Evolutionary conservation across 1,140 invertebrate genomes (phyloP).

Genomic region (Solenopsis invicta): DNA sequence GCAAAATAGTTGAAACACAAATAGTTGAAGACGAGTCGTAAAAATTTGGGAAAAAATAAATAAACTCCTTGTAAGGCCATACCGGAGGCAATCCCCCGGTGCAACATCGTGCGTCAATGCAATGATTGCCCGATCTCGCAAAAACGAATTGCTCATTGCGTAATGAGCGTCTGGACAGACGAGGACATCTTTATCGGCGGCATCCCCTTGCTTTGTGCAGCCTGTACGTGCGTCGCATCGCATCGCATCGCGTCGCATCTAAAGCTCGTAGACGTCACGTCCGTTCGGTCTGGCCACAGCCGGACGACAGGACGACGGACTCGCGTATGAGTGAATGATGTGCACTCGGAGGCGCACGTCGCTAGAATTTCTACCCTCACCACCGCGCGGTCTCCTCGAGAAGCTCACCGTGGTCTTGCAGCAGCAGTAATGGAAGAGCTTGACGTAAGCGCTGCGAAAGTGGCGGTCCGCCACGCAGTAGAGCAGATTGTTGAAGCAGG

Average conservation of each 20-base stretch:
- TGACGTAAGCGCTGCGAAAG: slow-evolving; percentile 92
- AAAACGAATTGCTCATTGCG: background rate
- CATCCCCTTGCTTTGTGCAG: background rate
- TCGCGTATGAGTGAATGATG: slow-evolving; percentile 92
- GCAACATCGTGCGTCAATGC: background rate
- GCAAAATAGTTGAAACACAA: slow-evolving; percentile 19
- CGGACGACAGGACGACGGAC: slow-evolving; percentile 86
- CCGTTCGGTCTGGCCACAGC: slow-evolving; percentile 84
- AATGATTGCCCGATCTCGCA: slow-evolving; percentile 2
- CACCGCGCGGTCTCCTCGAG: slow-evolving; percentile 88
- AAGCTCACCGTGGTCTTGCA: slow-evolving; percentile 93
- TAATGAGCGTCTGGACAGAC: background rate
- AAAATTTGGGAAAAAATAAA: background rate
- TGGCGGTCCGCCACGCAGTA: slow-evolving; percentile 90
- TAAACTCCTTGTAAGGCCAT: slow-evolving; percentile 14
- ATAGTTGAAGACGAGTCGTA: background rate
- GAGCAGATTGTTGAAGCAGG: slow-evolving; percentile 90
- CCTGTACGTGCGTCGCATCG: slow-evolving; percentile 8
- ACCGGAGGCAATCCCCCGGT: background rate
- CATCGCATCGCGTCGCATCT: slow-evolving; percentile 63
- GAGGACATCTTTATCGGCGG: slow-evolving; percentile 12
- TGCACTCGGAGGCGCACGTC: slow-evolving; percentile 91
- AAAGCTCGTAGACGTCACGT: slow-evolving; percentile 89
- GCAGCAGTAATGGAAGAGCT: slow-evolving; percentile 94
- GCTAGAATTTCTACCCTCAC: slow-evolving; percentile 88